Base-by-base conservation (phyloP, 2,113 vertebrate genomes). In the Salvelinus fontinalis region DNA sequence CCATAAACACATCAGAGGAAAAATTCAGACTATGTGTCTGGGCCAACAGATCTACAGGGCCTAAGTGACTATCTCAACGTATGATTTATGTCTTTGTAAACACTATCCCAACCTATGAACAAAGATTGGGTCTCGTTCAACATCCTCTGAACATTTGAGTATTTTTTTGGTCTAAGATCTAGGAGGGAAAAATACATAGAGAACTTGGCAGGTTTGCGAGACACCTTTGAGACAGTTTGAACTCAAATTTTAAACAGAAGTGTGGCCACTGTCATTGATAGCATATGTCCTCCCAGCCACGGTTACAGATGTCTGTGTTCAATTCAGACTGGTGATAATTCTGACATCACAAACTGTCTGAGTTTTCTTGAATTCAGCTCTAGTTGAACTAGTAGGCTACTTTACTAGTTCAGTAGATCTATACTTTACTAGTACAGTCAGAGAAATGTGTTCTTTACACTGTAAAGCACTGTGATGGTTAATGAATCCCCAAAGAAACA, bases 71-170 rank as follows among this genome's bases (percentile, higher is more conserved):
- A 79, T 86, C 83, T 83, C 80, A 76, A 74, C 71, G 60, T 79
- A 70, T 81, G 88, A 85, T 85, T 78, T 79, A 88, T 82, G 74
- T 79, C 84, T 87, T 71, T 85, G 74, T 89, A 89, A 91, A 89
- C 85, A 87, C 4, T 81, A 67, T 73, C 85, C 85, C 80, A 75
- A 68, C 81, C 77, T 77, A 65, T 16, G 69, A 78, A 85, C 83
- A 84, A 81, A 88, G 84, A 66, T 76, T 70, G 68, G 74, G 57
- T 60, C 79, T 75, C 72, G 84, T 44, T 14, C 11, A 73, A 49
- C 20, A 48, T 24, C 44, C 4, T 22, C n/a, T 5, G 5, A 13
- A 13, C 24, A 18, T n/a, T 39, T 31, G 16, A 11, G 67, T 3
- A 44, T 9, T 18, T 11, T 39, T 69, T 22, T 4, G 14, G 8